Evolutionary conservation across 2,888 invertebrate genomes (phyloP), one percentile per base, ranked within the genome.

Genomic region (Eustalomyia histrio): DNA sequence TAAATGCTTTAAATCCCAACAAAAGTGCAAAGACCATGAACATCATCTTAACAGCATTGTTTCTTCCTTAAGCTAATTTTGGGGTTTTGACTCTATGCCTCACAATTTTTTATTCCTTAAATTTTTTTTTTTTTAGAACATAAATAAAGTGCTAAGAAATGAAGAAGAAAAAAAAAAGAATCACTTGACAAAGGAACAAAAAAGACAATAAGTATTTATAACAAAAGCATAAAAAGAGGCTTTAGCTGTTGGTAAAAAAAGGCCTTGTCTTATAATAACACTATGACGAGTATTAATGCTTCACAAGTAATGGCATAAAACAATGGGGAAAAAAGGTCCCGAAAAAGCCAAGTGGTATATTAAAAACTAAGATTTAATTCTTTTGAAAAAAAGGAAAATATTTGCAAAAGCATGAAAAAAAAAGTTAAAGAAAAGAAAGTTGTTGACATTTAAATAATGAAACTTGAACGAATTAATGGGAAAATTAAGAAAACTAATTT

Each of bases 21-120:
- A 76, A 76, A 74, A 76, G 76, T 76, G 76, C 76, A 76, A 76
- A 76, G 64, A 71, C 76, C 69, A 69, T 76, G 69, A 76, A 69
- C 64, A 76, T 39, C 76, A 76, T 76, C 76, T 76, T 76, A 76
- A 71, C 64, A 71, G 64, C 58, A 69, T 69, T 76, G 76, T 76
- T 69, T 69, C 58, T 64, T 69, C 69, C 17, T 76, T 76, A 76
- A 76, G 76, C 76, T 76, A 71, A 76, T 76, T 74, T 76, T 76
- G 76, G 76, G 76, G 76, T 76, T 71, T 76, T 76, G 69, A 71
- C 69, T 71, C 58, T 33, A 24, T 64, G 50, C 39, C 52, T n/a
- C 47, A 33, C 33, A 73, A 64, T 35, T 68, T 16, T 39, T 43
- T 69, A 39, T 61, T 24, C 29, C 5, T 17, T 16, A 14, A n/a